A percentile compares a stretch with the other conserved stretches of the same genome.
These are phyloP conservation scores for Halesus radiatus DNA, from an alignment of 1,140 invertebrate species.

Conservation along the genomic window DNA sequence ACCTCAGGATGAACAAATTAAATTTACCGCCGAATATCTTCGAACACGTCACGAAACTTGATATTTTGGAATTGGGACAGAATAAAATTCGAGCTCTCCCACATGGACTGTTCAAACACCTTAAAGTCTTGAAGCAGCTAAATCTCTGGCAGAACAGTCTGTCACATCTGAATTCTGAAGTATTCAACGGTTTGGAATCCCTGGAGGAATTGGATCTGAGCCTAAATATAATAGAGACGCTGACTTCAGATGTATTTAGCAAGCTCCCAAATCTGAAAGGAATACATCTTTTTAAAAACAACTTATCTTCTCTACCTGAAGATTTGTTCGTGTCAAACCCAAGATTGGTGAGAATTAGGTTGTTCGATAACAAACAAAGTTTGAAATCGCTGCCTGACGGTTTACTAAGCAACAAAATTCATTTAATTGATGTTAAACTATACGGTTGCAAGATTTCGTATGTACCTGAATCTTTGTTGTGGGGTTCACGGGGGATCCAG, in stretches of 20 bases:
- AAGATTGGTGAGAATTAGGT: conserved; percentile 69
- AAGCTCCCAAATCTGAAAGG: conserved; percentile 72
- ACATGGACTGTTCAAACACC: conserved; percentile 72
- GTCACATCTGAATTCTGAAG: conserved; percentile 70
- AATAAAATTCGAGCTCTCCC: conserved; percentile 73
- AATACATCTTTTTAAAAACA: conserved; percentile 74
- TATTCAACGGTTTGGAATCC: conserved; percentile 72
- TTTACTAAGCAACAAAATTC: conserved; percentile 71
- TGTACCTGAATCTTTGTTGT: conserved; percentile 73
- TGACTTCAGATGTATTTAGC: conserved; percentile 72
- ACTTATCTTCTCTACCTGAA: conserved; percentile 72
- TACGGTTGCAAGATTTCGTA: conserved; percentile 66
- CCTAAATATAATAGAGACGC: conserved; percentile 72
- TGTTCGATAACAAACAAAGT: conserved; percentile 70
- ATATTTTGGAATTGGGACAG: conserved; percentile 74
- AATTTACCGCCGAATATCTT: conserved; percentile 72
- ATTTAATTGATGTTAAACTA: conserved; percentile 69
- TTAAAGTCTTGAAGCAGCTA: conserved; percentile 71
- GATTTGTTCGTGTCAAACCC: conserved; percentile 72
- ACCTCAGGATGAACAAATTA: conserved; percentile 73
- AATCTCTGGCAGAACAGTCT: conserved; percentile 77
- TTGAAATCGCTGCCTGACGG: conserved; percentile 70
- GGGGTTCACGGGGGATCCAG: conserved; percentile 68
- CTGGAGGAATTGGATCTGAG: conserved; percentile 75
- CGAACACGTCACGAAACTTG: conserved; percentile 68